Evolutionary conservation across 2,797 vertebrate genomes (phyloP).

Genomic region (Scolopax bukidnonensis): DNA sequence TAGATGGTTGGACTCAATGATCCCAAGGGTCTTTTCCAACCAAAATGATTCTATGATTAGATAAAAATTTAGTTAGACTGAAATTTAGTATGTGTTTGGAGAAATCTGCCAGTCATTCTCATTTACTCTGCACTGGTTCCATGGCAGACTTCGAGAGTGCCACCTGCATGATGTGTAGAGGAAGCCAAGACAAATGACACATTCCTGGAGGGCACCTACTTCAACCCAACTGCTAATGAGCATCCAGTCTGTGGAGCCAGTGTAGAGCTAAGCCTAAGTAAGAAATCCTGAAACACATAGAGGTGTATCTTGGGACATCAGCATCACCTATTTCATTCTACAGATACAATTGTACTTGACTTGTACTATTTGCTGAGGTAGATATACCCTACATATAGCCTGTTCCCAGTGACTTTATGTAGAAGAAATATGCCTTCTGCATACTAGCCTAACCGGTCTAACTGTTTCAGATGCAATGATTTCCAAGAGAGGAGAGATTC

Average conservation of each 20-base stretch:
- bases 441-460: not conserved
- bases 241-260: not conserved
- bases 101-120: not conserved
- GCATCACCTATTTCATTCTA: not conserved
- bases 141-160: not conserved
- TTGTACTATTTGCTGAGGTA: not conserved
- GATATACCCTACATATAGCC: not conserved
- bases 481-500: not conserved
- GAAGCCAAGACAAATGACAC: not conserved
- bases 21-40: too few relatives aligned
- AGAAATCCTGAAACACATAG: not conserved
- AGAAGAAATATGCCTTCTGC: not conserved
- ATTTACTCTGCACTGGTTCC: not conserved
- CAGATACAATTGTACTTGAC: not conserved
- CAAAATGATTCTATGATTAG: not conserved
- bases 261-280: not conserved
- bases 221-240: not conserved
- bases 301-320: not conserved
- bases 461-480: not conserved
- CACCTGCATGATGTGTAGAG: not conserved
- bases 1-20: too few relatives aligned
- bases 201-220: not conserved
- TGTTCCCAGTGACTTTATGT: not conserved
- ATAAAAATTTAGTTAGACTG: not conserved
- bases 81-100: not conserved